phyloP scores from a whole-genome alignment of 2,888 invertebrate species.

The Eupeodes luniger region DNA sequence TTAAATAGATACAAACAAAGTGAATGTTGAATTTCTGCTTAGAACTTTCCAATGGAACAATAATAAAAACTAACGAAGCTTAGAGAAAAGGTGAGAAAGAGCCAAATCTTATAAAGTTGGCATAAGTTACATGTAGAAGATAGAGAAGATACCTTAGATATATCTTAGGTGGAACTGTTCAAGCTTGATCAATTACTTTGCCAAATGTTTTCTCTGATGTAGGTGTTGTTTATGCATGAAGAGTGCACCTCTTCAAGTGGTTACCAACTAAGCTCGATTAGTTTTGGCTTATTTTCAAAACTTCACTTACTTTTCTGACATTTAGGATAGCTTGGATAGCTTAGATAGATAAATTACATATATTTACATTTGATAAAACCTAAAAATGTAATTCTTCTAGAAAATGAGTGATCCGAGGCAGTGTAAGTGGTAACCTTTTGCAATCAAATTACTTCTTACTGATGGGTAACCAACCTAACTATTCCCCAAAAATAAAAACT shows the following conservation, averaged over 20 bases:
- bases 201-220: slow-evolving; percentile 50
- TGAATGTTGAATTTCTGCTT: slow-evolving; percentile 42
- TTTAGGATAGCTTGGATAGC: too few relatives aligned
- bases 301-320: too few relatives aligned
- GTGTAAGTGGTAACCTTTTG: neutral
- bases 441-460: neutral
- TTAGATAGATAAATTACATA: too few relatives aligned
- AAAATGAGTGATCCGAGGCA: too few relatives aligned
- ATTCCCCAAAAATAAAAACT: neutral
- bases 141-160: too few relatives aligned
- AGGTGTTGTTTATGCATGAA: slow-evolving; percentile 47
- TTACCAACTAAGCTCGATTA: neutral
- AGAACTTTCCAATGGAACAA: neutral
- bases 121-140: too few relatives aligned
- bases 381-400: too few relatives aligned
- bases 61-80: too few relatives aligned
- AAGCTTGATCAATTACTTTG: slow-evolving; percentile 62
- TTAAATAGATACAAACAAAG: slow-evolving; percentile 14
- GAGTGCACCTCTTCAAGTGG: neutral
- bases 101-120: neutral
- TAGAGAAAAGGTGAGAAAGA: slow-evolving; percentile 3
- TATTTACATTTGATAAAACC: too few relatives aligned
- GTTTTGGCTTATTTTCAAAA: too few relatives aligned
- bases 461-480: neutral
- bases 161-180: neutral